Evolutionary conservation across 2,113 vertebrate species (phyloP).

Genomic region (Dicaeum eximium): DNA sequence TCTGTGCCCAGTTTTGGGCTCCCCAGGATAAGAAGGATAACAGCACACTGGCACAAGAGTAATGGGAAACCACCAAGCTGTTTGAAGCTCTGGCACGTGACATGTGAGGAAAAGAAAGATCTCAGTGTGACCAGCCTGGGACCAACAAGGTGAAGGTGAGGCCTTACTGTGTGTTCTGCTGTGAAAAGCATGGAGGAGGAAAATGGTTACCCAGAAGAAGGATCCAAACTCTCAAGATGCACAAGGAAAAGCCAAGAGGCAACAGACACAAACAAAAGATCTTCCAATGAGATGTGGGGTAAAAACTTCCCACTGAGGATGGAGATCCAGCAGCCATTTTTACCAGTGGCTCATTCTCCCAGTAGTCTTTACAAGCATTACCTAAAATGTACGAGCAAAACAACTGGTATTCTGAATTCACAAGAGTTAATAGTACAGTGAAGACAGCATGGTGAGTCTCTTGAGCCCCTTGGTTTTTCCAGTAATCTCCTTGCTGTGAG

Average conservation of each 20-base stretch:
- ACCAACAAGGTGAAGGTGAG: not conserved
- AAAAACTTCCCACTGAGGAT: not conserved
- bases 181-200: not conserved
- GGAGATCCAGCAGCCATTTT: not conserved
- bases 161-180: too few species aligned
- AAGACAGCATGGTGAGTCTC: not conserved
- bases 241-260: not conserved
- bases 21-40: not conserved
- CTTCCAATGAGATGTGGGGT: not conserved
- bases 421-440: not conserved
- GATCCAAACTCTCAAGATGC: not conserved
- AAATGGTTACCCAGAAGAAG: not conserved
- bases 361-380: not conserved
- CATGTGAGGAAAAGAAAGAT: not conserved
- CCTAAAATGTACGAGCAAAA: not conserved
- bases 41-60: not conserved
- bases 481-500: not conserved
- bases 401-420: not conserved
- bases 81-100: not conserved
- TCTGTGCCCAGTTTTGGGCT: not conserved
- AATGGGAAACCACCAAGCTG: not conserved
- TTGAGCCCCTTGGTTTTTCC: not conserved
- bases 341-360: not conserved
- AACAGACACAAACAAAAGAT: not conserved
- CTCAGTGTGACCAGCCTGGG: not conserved